Percentiles rank a stretch among this genome's conserved stretches.
Evolutionary conservation across 2,113 vertebrate species (phyloP).

Genomic region (Petrocephalus microphthalmus): DNA sequence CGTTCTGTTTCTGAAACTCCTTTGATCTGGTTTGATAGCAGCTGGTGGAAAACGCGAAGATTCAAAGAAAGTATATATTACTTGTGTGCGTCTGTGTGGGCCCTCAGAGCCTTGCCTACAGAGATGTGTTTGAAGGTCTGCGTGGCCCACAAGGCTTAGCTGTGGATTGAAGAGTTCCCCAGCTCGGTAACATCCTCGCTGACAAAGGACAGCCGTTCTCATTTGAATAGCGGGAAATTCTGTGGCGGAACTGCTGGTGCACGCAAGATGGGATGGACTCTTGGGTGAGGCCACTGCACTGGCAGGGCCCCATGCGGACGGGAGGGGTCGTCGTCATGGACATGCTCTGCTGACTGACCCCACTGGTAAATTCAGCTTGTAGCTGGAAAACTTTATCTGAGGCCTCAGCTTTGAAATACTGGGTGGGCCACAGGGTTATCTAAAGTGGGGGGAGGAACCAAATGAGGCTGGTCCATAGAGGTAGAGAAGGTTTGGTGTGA

Average conservation of each 20-base stretch:
- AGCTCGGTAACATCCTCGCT: background rate
- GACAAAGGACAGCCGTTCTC: background rate
- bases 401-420: background rate
- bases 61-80: background rate
- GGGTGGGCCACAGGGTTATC: background rate
- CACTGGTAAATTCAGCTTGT: background rate
- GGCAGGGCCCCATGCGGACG: background rate
- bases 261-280: background rate
- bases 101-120: background rate
- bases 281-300: background rate
- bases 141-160: background rate
- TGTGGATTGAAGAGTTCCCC: background rate
- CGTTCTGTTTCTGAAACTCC: background rate
- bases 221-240: conserved; percentile 24
- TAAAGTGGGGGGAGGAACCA: background rate
- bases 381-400: background rate
- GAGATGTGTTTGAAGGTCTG: background rate
- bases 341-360: background rate
- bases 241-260: background rate
- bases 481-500: background rate
- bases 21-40: conserved; percentile 13
- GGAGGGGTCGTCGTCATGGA: background rate
- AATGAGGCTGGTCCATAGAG: background rate
- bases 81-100: background rate
- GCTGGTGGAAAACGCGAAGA: background rate